phyloP scores from a whole-genome alignment of 2,797 vertebrate species.

The Hemibagrus guttatus region DNA sequence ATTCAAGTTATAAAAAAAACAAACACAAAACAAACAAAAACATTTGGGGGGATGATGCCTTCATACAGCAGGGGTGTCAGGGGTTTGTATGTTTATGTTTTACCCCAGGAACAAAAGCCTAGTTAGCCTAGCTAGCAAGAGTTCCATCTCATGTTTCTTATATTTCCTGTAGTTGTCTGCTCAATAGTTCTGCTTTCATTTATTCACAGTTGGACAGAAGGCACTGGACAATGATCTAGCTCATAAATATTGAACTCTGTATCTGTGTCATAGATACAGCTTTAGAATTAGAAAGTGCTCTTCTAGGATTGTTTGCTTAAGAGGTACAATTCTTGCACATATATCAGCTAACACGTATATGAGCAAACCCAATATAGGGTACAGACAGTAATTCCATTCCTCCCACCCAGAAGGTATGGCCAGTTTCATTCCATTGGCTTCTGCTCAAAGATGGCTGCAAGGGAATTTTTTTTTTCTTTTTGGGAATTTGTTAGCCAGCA shows the following conservation, averaged over 20 bases:
- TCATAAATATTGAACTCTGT: not conserved
- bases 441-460: not conserved
- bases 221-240: not conserved
- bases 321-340: not conserved
- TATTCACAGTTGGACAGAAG: not conserved
- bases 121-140: not conserved
- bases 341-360: not conserved
- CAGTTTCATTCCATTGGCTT: not conserved
- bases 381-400: not conserved
- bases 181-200: not conserved
- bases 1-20: conserved; percentile 40
- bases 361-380: not conserved
- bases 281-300: not conserved
- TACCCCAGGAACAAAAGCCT: not conserved
- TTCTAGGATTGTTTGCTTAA: not conserved
- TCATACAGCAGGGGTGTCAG: not conserved
- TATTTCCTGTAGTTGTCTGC: not conserved
- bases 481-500: not conserved
- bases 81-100: not conserved
- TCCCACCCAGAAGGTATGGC: not conserved
- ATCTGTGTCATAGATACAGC: not conserved
- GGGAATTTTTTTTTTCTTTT: not conserved
- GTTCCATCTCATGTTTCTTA: not conserved
- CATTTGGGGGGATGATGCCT: too few relatives aligned
- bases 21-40: not conserved